Evolutionary conservation across 1,140 invertebrate genomes (phyloP).

Genomic region (Pollicipes pollicipes): DNA sequence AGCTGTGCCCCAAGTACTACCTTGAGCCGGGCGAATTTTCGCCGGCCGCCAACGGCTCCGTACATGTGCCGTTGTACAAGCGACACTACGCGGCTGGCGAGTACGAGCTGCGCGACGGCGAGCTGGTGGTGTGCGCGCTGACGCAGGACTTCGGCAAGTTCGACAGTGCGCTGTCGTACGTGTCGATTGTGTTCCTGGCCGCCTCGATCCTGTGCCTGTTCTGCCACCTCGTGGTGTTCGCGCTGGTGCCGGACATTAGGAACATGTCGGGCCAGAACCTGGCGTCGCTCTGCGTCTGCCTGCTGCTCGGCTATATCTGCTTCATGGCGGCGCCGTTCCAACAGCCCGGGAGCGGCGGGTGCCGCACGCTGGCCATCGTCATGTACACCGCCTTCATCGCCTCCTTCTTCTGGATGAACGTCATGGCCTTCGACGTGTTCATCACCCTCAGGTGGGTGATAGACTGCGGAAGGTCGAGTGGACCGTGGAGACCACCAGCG

Average conservation of each 20-base stretch:
- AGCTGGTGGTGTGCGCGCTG: background rate
- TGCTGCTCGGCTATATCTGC: conserved; percentile 30
- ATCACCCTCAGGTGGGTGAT: conserved; percentile 32
- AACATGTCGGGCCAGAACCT: conserved; percentile 36
- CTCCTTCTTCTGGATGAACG: conserved; percentile 90
- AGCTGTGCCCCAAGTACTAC: background rate
- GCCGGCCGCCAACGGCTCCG: background rate
- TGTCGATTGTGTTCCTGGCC: conserved; percentile 18
- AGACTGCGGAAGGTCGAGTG: too few relatives aligned
- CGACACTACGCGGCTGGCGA: background rate
- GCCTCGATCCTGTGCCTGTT: conserved; percentile 32
- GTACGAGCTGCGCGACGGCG: background rate
- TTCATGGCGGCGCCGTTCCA: conserved; percentile 30
- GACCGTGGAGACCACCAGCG: too few relatives aligned
- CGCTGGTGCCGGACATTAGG: conserved; percentile 29
- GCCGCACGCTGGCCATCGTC: conserved; percentile 44
- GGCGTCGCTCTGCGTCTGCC: conserved; percentile 29
- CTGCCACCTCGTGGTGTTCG: conserved; percentile 31
- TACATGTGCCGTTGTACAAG: background rate
- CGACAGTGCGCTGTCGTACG: background rate
- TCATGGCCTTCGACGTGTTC: conserved; percentile 90
- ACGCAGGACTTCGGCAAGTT: background rate
- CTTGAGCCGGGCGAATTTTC: background rate
- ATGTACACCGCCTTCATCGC: conserved; percentile 86
- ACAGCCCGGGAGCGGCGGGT: conserved; percentile 20